Evolutionary conservation across 2,888 invertebrate species (phyloP), one percentile per base, ranked within the genome.

Genomic region (Selenia dentaria): DNA sequence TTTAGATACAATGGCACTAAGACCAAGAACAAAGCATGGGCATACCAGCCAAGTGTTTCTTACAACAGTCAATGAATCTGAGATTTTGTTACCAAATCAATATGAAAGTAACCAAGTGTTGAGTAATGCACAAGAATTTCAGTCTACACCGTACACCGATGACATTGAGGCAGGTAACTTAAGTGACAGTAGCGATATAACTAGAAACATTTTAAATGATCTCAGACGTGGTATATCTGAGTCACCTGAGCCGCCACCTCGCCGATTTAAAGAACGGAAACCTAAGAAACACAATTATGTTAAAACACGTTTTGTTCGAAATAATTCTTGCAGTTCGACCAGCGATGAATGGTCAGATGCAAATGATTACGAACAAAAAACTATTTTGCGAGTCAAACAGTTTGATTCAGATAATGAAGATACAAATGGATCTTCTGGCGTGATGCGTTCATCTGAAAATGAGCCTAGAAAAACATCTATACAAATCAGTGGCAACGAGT

Each of bases 1-100:
- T 76, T 91, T 94, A 72, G 97, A 97, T 77, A 96, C 96, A 14
- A 97, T 96, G 95, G 95, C 96, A 13, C 87, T 97, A 62, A 92
- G 96, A 59, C 91, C 94, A 39, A 93, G 93, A 76, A 86, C 84
- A 56, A 87, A 88, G 65, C 92, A 93, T 71, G 90, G 91, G 26
- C 92, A 94, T 73, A 91, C 93, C 12, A 92, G 93, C 71, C 92
- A 93, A 78, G 91, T 93, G 51, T 94, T 95, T 76, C 79, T 91
- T 12, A 87, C 91, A 76, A 59, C 91, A 35, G 71, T 76, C 0
- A 67, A 62, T 62, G 89, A 87, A 70, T 62, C 64, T 29, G 79
- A 82, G 42, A 45, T 60, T 13, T 52, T 44, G 22, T 59, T 61
- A 54, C 68, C 60, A 37, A 63, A 60, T 55, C 59, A 62, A 36